phyloP scores from a whole-genome alignment of 2,113 vertebrate genomes.

The Raja brachyura region DNA sequence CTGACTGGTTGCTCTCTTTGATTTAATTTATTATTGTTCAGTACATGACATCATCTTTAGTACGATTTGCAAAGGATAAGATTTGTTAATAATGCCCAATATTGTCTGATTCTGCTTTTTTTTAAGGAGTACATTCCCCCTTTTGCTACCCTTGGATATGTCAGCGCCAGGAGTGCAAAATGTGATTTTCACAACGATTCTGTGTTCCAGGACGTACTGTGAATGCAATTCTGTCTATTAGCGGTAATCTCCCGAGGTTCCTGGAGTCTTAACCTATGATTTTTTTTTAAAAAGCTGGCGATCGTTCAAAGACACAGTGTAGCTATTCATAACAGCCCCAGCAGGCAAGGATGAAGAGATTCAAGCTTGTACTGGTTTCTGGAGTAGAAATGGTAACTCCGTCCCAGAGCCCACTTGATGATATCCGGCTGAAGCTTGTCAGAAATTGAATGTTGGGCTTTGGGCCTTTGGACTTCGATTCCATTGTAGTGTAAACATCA shows the following conservation, averaged over 20 bases:
- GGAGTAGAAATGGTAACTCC: neutral
- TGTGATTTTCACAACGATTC: neutral
- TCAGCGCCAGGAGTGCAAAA: neutral
- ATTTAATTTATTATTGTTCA: neutral
- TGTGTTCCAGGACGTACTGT: neutral
- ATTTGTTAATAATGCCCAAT: neutral
- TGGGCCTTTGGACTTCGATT: too few relatives aligned
- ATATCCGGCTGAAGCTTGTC: neutral
- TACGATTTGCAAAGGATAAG: neutral
- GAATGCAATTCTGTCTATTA: neutral
- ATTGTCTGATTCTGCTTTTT: neutral
- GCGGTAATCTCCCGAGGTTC: neutral
- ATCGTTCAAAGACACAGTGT: neutral
- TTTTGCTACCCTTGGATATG: neutral
- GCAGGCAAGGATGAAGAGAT: neutral
- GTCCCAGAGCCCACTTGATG: neutral
- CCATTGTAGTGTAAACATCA: neutral
- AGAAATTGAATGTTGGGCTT: too few relatives aligned
- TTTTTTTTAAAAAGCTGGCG: neutral
- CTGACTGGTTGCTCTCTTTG: neutral
- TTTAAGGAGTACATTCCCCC: neutral
- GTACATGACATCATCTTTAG: neutral
- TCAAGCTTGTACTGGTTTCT: neutral
- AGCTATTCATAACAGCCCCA: neutral
- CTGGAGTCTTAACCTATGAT: neutral